Conservation (phyloP, 2,797 vertebrate genomes). For the Pangasius sanitwongsei region DNA sequence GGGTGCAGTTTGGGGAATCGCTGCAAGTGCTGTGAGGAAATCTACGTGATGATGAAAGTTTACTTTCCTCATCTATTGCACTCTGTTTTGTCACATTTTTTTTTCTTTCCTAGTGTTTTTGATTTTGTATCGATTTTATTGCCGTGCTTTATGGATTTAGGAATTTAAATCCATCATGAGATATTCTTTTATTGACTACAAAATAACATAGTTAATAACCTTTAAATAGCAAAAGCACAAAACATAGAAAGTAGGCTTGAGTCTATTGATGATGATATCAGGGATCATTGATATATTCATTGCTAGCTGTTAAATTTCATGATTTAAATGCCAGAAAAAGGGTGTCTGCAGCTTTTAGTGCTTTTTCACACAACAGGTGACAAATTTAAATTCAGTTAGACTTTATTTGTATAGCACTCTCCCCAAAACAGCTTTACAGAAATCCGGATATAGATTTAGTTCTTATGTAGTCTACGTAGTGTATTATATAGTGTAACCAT, state of each 20-base stretch:
- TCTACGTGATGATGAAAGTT: slow-evolving; percentile 16
- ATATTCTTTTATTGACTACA: neutral
- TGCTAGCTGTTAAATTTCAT: neutral
- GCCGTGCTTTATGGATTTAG: neutral
- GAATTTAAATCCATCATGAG: neutral
- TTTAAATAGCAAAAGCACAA: neutral
- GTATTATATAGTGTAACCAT: neutral
- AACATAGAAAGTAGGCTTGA: neutral
- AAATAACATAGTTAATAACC: neutral
- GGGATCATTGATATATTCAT: neutral
- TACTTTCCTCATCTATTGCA: neutral
- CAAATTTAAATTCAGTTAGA: neutral
- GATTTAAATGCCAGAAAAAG: neutral
- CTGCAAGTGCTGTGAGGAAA: neutral
- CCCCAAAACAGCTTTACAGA: neutral
- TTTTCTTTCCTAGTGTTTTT: neutral
- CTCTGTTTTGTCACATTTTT: neutral
- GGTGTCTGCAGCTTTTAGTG: neutral
- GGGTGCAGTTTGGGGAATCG: slow-evolving; percentile 1
- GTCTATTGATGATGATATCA: neutral
- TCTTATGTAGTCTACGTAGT: neutral
- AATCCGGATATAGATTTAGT: neutral
- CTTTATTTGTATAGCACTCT: neutral
- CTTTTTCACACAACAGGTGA: neutral
- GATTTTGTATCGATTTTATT: neutral